Percentiles rank a stretch among this genome's conserved stretches.
These are phyloP conservation scores for Percopsis transmontana DNA, from an alignment of 2,113 vertebrate species.

Conservation along the genomic window DNA sequence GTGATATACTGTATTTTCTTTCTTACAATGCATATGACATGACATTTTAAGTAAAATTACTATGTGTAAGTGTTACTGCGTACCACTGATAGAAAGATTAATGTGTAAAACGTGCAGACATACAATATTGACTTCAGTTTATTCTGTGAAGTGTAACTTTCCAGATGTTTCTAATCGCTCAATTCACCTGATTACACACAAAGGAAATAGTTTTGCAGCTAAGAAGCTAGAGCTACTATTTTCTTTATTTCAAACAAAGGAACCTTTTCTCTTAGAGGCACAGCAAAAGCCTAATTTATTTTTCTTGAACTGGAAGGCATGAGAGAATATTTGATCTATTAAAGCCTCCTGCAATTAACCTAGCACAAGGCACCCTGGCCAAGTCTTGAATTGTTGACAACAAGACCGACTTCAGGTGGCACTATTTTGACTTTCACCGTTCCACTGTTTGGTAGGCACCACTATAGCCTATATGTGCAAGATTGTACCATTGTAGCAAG, in stretches of 20 bases:
- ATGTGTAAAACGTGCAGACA: constrained; percentile 10
- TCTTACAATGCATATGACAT: background rate
- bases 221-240: constrained; percentile 16
- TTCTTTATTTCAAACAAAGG: constrained; percentile 42
- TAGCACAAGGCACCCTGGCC: constrained; percentile 11
- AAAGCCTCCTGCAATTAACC: constrained; percentile 40
- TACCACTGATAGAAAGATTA: background rate
- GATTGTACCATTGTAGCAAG: constrained; percentile 13
- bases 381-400: constrained; percentile 31
- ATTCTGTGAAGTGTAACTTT: constrained; percentile 10
- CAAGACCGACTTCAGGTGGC: constrained; percentile 11
- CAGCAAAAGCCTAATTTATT: constrained; percentile 40
- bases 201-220: constrained; percentile 26
- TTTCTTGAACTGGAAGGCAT: constrained; percentile 33
- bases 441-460: constrained; percentile 8
- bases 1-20: constrained; percentile 7
- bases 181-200: constrained; percentile 31
- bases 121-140: constrained; percentile 22
- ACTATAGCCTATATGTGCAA: constrained; percentile 6
- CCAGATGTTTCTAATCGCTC: constrained; percentile 41
- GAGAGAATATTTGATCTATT: constrained; percentile 40
- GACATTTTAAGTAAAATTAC: too few species aligned
- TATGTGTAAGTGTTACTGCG: background rate
- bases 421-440: background rate
- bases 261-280: constrained; percentile 14